These are phyloP conservation scores for Dryadula phaetusa DNA, from an alignment of 2,888 invertebrate species.

Conservation along the genomic window DNA sequence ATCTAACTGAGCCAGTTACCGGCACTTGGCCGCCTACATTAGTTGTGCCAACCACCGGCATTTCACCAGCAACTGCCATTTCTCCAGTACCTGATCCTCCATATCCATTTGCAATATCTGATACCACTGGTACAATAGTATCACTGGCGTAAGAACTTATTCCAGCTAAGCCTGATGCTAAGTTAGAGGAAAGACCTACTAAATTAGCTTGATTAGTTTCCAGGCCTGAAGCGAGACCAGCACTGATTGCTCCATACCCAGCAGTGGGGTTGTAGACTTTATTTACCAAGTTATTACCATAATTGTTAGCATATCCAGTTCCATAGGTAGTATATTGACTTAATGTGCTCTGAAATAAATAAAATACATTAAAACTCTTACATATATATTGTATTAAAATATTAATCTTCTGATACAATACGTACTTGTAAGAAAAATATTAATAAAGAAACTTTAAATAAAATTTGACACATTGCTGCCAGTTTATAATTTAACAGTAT, in stretches of 20 bases:
- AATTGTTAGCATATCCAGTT: not conserved
- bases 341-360: not conserved
- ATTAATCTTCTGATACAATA: not conserved
- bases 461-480: not conserved
- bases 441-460: not conserved
- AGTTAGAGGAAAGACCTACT: slow-evolving; percentile 2
- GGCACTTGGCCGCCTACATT: slow-evolving; percentile 55
- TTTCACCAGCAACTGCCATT: slow-evolving; percentile 48
- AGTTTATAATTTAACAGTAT: not conserved
- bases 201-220: not conserved
- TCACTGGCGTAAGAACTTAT: slow-evolving; percentile 2
- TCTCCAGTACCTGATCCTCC: slow-evolving; percentile 51
- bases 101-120: slow-evolving; percentile 37
- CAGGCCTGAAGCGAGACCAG: slow-evolving; percentile 7
- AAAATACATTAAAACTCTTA: not conserved
- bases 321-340: not conserved
- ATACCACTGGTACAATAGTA: not conserved
- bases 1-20: slow-evolving; percentile 54
- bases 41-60: slow-evolving; percentile 52
- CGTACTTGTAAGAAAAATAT: not conserved
- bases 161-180: not conserved
- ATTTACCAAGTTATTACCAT: not conserved
- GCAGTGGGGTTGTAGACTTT: not conserved
- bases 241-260: not conserved
- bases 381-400: no score